A percentile compares a stretch with the other conserved stretches of the same genome.
phyloP scores from a whole-genome alignment of 2,797 vertebrate genomes.

The Gephyroberyx darwinii region DNA sequence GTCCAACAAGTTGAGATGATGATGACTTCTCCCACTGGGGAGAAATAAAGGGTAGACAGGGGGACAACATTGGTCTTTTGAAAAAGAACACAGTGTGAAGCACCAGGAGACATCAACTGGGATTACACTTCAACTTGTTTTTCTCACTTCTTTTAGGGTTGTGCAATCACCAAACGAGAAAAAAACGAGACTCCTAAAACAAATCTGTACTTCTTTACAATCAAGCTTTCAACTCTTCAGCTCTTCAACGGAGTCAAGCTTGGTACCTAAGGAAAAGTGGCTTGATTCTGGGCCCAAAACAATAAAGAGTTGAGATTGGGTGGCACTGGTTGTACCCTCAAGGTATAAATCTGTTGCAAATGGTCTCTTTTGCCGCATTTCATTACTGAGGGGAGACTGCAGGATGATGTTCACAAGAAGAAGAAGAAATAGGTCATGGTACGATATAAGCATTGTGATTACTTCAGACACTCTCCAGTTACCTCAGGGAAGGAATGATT shows the following conservation, averaged over 20 bases:
- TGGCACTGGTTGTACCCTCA: slow-evolving; percentile 57
- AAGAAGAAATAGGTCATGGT: slow-evolving; percentile 58
- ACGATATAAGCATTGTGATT: slow-evolving; percentile 35
- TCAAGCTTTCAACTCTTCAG: slow-evolving; percentile 43
- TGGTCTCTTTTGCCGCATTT: slow-evolving; percentile 63
- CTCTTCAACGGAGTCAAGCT: slow-evolving; percentile 27
- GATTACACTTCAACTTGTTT: slow-evolving; percentile 65
- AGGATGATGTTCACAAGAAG: slow-evolving; percentile 45
- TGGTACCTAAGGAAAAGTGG: slow-evolving; percentile 35
- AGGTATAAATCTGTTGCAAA: slow-evolving; percentile 66
- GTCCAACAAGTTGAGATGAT: slow-evolving; percentile 62
- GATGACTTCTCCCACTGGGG: slow-evolving; percentile 45
- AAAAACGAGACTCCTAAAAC: slow-evolving; percentile 23
- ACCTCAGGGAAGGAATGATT: slow-evolving; percentile 38
- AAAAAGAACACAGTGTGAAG: slow-evolving; percentile 60
- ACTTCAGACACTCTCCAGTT: slow-evolving; percentile 44
- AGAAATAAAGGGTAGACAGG: slow-evolving; percentile 27
- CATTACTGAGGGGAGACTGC: slow-evolving; percentile 52
- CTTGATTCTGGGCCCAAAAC: slow-evolving; percentile 59
- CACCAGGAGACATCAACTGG: slow-evolving; percentile 60
- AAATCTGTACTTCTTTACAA: slow-evolving; percentile 54
- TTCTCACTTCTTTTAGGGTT: slow-evolving; percentile 52
- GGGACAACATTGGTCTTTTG: slow-evolving; percentile 24
- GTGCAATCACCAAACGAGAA: slow-evolving; percentile 48
- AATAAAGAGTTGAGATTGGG: slow-evolving; percentile 62